Evolutionary conservation across 2,888 invertebrate genomes (phyloP), one percentile per base, ranked within the genome.

Genomic region (Nineta flava): DNA sequence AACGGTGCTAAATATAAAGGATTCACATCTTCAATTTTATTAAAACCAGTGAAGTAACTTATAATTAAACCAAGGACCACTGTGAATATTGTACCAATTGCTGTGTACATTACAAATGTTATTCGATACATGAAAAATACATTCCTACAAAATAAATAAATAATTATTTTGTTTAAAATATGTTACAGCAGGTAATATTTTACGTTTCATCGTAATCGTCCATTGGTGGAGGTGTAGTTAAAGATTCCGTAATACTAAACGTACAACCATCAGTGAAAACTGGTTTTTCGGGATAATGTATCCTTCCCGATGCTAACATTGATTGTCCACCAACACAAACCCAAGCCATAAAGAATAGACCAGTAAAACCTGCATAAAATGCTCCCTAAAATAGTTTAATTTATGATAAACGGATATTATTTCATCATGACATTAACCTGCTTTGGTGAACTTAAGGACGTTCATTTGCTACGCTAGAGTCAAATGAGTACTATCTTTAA

Each of bases 281-380:
- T 12, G 55, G 55, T 45, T 56, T 57, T n/a, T 38, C 47, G 16
- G 50, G 53, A 49, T 19, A 52, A 47, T n/a, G 4, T n/a, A 47
- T 15, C 5, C 10, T 10, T 15, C 78, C 78, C 0, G 72, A 66
- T 1, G 75, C 77, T 42, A 79, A 75, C 0, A 75, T 1, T 61
- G 76, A 62, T 56, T 79, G 79, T 0, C 78, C 75, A n/a, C 75
- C 72, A 13, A 79, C 62, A 54, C 75, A 76, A 60, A 79, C 72
- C 72, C 75, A 75, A 0, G 74, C 69, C 77, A 78, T 79, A 9
- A 69, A 59, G 2, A 67, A 56, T 9, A 77, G 62, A 0, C 78
- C 77, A 32, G 69, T 62, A 1, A 75, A 56, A 9, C 79, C 79
- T n/a, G 79, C 79, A 13, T 70, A 60, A 9, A 79, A 58, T 0